Evolutionary conservation across 2,113 vertebrate species (phyloP).

Genomic region (Tympanuchus pallidicinctus): DNA sequence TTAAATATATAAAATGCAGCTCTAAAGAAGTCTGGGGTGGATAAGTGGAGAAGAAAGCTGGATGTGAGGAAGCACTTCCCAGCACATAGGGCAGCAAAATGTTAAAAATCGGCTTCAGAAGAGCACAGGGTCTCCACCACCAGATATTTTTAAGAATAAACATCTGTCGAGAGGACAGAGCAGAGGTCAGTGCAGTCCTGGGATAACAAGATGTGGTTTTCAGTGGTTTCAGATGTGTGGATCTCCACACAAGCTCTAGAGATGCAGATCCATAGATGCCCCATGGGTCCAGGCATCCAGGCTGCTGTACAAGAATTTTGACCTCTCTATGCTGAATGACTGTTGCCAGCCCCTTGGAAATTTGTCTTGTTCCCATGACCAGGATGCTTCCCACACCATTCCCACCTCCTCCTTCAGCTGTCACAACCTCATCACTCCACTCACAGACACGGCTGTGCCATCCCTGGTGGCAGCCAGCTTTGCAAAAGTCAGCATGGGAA

Average conservation of each 20-base stretch:
- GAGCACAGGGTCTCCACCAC: neutral
- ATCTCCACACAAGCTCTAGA: neutral
- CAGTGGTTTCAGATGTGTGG: neutral
- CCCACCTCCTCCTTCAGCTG: neutral
- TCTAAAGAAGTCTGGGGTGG: neutral
- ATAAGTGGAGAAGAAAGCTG: neutral
- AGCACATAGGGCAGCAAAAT: neutral
- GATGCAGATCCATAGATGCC: neutral
- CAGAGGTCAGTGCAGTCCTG: neutral
- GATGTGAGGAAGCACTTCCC: neutral
- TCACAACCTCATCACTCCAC: neutral
- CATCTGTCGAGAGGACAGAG: neutral
- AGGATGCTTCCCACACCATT: neutral
- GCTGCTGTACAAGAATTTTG: neutral
- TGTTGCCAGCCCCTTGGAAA: neutral
- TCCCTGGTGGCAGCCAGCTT: neutral
- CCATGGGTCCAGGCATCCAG: neutral
- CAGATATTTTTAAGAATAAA: neutral
- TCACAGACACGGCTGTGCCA: neutral
- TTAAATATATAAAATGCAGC: neutral
- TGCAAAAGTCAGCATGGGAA: neutral
- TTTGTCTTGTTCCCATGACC: neutral
- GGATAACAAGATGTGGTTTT: neutral
- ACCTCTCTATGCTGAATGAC: neutral
- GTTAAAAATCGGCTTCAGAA: neutral